phyloP scores from a whole-genome alignment of 2,888 invertebrate genomes.

The Apodemia zela region DNA sequence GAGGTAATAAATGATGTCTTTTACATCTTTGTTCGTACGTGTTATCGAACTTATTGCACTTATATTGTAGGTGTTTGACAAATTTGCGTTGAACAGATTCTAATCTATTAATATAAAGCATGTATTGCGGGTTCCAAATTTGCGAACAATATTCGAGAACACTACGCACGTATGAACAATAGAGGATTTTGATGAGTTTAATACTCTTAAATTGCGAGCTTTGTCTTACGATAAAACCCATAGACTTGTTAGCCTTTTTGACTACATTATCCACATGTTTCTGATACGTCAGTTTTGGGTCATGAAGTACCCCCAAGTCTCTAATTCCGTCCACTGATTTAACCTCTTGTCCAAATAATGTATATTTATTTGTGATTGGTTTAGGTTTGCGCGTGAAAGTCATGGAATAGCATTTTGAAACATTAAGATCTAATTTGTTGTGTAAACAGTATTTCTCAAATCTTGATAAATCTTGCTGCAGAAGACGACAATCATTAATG shows the following conservation, averaged over 20 bases:
- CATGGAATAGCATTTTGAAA: not conserved
- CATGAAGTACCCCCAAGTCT: conserved; percentile 6
- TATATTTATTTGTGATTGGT: too few species aligned
- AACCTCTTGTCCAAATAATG: too few species aligned
- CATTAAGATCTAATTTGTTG: not conserved
- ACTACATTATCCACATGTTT: conserved; percentile 21
- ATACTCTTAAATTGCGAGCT: conserved; percentile 21
- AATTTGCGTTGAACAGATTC: conserved; percentile 17
- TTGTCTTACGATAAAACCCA: conserved; percentile 19
- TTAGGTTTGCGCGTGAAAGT: not conserved
- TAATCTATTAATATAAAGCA: conserved; percentile 12
- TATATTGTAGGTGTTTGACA: conserved; percentile 3
- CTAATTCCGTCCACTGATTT: not conserved
- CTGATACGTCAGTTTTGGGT: conserved; percentile 1
- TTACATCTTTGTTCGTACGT: not conserved
- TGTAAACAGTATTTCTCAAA: conserved; percentile 12
- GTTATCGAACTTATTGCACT: not conserved
- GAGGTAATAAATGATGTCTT: not conserved
- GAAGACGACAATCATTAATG: conserved; percentile 16
- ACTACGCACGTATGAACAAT: conserved; percentile 23
- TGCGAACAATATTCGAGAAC: conserved; percentile 21
- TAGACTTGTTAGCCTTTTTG: conserved; percentile 8
- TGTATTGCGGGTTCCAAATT: conserved; percentile 21
- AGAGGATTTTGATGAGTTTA: conserved; percentile 18
- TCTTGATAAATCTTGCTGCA: conserved; percentile 24